Base-by-base conservation (phyloP, 53 echinoderm and acorn worm genomes). In the Holothuria leucospilota region DNA sequence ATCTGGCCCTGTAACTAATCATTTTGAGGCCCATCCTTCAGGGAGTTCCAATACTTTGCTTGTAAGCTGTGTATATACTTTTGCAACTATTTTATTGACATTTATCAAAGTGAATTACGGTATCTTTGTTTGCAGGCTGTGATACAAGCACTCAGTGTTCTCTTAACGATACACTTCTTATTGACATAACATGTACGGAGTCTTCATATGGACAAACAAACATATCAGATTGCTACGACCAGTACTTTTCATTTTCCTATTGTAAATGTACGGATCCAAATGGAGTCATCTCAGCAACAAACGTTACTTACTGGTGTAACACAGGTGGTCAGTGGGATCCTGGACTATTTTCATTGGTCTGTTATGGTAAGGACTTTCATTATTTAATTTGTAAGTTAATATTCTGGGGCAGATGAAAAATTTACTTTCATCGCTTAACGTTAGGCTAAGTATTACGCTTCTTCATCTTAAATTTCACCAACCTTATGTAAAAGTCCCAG, bases 301-400 rank as follows among this genome's bases (percentile, higher is more conserved):
- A 15, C 13, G 53, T 3, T n/a, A 75, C 53, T 26, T 75, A 75
- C 52, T 49, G 75, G 75, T 75, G 75, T n/a, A 75, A 75, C 52
- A 13, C 49, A 7, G 52, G n/a, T 5, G 75, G 75, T n/a, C 23
- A 75, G 8, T 75, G 75, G 75, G 75, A 75, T 16, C 20, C 13
- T 26, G 11, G 6, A 7, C 16, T 75, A 23, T 75, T 14, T 21
- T 49, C 49, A 21, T 28, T 52, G 13, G 51, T 15, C 26, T 75
- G 75, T 16, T 8, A 52, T 21, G 75, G 75, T 75, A 27, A 75
- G 75, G 0, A 67, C 1, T 67, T 23, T 67, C 13, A 13, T 15
- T 27, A 2, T 67, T 67, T 68, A 15, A 68, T 68, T 14, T 4
- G 0, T 14, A 21, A 12, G 29, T 8, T 63, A 13, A 6, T 7